Evolutionary conservation across 2,113 vertebrate genomes (phyloP).

Genomic region (Solea solea): DNA sequence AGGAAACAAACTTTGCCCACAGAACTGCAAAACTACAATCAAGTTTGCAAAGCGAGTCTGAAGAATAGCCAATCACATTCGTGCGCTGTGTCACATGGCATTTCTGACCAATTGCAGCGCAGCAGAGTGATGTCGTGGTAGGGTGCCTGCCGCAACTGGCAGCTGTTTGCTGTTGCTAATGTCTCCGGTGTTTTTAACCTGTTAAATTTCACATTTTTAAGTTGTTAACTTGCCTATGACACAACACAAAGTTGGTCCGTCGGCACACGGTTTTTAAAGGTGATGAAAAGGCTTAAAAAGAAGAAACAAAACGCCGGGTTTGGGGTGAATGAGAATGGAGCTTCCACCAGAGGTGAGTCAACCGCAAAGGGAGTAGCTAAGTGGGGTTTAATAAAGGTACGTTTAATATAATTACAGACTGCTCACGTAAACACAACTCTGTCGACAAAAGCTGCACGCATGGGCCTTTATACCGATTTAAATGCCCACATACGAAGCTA

Average conservation of each 20-base stretch:
- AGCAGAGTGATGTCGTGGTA: rapidly evolving
- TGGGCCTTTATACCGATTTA: no score
- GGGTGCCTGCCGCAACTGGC: conserved; percentile 5
- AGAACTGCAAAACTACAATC: conserved; percentile 19
- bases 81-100: background rate
- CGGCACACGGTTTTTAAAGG: conserved; percentile 21
- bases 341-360: conserved; percentile 63
- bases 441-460: background rate
- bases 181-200: conserved; percentile 6
- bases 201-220: background rate
- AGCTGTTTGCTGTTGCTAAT: conserved; percentile 22
- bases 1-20: background rate
- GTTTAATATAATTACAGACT: background rate
- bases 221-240: background rate
- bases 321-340: conserved; percentile 53
- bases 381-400: background rate
- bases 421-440: background rate
- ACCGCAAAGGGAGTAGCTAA: background rate
- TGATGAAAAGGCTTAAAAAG: conserved; percentile 77
- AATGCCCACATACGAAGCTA: background rate
- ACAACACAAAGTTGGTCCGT: background rate
- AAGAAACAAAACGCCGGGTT: conserved; percentile 61
- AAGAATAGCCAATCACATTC: conserved; percentile 5
- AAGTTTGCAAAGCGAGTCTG: background rate
- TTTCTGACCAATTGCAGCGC: conserved; percentile 43